Conservation (phyloP, 2,888 invertebrate genomes). For the Villa cingulata region DNA sequence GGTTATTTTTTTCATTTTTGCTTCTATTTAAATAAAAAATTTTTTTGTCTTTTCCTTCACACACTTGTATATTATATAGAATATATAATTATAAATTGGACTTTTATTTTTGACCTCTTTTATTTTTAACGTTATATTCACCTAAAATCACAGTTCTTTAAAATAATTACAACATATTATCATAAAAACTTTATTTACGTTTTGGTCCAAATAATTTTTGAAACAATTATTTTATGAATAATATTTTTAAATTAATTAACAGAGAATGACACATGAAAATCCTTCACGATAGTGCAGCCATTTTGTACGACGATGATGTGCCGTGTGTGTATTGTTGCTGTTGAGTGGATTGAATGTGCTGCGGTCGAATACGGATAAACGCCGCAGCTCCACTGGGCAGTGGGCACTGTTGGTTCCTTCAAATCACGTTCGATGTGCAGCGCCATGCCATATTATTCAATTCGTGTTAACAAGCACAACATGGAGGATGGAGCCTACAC, state of each 20-base stretch:
- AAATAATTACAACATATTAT: conserved; percentile 5
- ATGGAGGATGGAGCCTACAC: no score
- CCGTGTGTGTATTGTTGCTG: conserved; percentile 13
- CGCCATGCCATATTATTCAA: no score
- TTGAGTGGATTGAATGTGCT: conserved; percentile 19
- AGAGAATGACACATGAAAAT: conserved; percentile 15
- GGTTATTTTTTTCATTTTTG: no score
- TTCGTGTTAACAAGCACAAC: no score
- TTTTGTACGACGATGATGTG: conserved; percentile 7
- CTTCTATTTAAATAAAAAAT: no score
- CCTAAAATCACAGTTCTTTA: conserved; percentile 5
- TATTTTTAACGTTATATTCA: no score
- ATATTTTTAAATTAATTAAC: neutral
- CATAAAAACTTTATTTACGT: conserved; percentile 2
- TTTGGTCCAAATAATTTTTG: conserved; percentile 8
- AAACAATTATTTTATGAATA: conserved; percentile 6
- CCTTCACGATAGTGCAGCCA: conserved; percentile 15
- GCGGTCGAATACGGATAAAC: conserved; percentile 20
- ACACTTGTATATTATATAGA: no score
- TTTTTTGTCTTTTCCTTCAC: no score
- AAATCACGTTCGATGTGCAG: conserved; percentile 11
- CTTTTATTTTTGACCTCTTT: no score
- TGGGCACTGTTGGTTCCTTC: conserved; percentile 14
- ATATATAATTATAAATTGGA: no score
- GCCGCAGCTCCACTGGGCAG: conserved; percentile 19